phyloP scores from a whole-genome alignment of 2,797 vertebrate species.

The Hipposideros larvatus region DNA sequence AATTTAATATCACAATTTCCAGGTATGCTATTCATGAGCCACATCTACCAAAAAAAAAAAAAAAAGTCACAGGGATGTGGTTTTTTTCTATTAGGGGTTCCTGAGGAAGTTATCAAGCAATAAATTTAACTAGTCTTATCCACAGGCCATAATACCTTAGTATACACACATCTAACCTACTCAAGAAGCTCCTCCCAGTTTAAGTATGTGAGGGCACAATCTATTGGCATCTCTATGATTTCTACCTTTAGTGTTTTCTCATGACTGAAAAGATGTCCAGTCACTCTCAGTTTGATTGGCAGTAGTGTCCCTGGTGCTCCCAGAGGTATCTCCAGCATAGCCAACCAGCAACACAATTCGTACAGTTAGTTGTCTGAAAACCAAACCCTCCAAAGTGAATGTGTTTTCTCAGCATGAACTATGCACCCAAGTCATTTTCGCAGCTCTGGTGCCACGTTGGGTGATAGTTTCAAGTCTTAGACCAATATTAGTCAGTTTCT shows the following conservation, averaged over 20 bases:
- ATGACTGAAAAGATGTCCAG: neutral
- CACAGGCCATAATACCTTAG: neutral
- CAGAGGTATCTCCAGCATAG: neutral
- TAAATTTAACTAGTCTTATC: neutral
- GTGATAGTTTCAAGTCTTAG: neutral
- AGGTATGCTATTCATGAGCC: neutral
- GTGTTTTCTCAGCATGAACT: neutral
- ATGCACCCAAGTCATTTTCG: neutral
- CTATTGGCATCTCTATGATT: neutral
- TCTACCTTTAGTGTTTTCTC: neutral
- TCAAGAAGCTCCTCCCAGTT: neutral
- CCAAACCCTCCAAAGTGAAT: neutral
- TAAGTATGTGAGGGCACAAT: neutral
- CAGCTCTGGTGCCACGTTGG: neutral
- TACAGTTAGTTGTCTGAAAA: neutral
- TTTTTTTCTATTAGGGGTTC: neutral
- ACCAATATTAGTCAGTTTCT: neutral
- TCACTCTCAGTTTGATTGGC: neutral
- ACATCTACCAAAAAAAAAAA: neutral
- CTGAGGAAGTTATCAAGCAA: neutral
- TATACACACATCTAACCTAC: neutral
- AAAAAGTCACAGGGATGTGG: neutral
- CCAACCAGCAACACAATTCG: neutral
- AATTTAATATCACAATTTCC: neutral
- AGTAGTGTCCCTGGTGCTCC: neutral